Evolutionary conservation across 2,113 vertebrate genomes (phyloP).

Genomic region (Lonchura striata): DNA sequence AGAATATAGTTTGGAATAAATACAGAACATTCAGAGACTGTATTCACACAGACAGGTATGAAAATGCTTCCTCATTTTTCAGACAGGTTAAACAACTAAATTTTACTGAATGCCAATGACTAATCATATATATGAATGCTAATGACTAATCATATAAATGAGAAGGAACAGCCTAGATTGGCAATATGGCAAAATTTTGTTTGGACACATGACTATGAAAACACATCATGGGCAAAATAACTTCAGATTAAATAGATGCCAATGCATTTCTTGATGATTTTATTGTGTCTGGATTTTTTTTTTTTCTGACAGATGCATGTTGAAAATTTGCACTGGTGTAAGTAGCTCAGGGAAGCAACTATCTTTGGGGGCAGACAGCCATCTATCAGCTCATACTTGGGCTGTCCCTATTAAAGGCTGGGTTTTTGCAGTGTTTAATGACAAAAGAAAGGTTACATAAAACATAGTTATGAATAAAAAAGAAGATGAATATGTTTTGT

Average conservation of each 20-base stretch:
- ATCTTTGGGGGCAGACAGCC: neutral
- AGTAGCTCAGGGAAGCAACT: neutral
- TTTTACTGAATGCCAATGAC: neutral
- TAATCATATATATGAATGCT: neutral
- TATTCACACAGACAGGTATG: neutral
- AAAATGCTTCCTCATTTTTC: neutral
- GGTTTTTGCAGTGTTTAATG: neutral
- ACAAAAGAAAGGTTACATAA: neutral
- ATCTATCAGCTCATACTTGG: neutral
- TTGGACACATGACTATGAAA: neutral
- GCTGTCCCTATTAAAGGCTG: neutral
- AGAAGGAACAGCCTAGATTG: neutral
- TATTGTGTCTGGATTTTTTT: neutral
- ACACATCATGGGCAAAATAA: neutral
- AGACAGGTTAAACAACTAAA: neutral
- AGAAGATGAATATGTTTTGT: neutral
- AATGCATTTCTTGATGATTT: neutral
- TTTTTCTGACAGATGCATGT: neutral
- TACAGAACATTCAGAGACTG: neutral
- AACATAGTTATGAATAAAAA: neutral
- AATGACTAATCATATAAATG: neutral
- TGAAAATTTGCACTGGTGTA: neutral
- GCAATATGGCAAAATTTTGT: neutral
- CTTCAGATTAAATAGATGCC: neutral
- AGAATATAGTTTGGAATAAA: neutral